Evolutionary conservation across 2,113 vertebrate species (phyloP), one percentile per base, ranked within the genome.

Genomic region (Oxygymnocypris stewartii): DNA sequence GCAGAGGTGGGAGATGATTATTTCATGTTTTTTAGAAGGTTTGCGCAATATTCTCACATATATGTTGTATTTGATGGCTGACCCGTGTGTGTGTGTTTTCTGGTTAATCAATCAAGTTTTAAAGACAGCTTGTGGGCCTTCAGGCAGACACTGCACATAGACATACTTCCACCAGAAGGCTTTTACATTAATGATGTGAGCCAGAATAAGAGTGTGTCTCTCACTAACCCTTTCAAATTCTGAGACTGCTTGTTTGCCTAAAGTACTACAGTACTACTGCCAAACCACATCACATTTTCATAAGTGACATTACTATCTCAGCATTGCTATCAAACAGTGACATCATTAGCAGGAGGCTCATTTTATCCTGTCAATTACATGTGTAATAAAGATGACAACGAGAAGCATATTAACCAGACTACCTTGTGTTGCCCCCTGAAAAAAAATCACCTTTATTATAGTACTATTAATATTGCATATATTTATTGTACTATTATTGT

Each of bases 151-250:
- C 40, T 28, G 49, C n/a, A 59, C 65, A 63, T 51, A 74, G 78
- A 82, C 69, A 63, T 18, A 16, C 40, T 20, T 67, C 75, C 16
- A 28, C 40, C 75, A 85, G 75, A 79, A 85, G 59, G 59, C 74
- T 67, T 35, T 51, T 85, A 12, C 13, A 85, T 85, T 63, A 85
- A 51, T 85, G 9, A 79, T 85, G 61, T 57, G 59, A 49, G 61
- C 74, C 61, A 79, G 61, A 85, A 69, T 23, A 23, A 82, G 42
- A 82, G 16, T 0, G 18, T n/a, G 63, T 63, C 57, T 81, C 59
- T 14, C 37, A 63, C 69, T 37, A 37, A 74, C 69, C 13, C 28
- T 31, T 73, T 4, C 69, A 23, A 73, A 73, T 73, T 75, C 18
- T 75, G 73, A 75, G 73, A 47, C 6, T 47, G 42, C 23, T 47